phyloP scores from a whole-genome alignment of 2,113 vertebrate species.

The Semicossyphus pulcher region DNA sequence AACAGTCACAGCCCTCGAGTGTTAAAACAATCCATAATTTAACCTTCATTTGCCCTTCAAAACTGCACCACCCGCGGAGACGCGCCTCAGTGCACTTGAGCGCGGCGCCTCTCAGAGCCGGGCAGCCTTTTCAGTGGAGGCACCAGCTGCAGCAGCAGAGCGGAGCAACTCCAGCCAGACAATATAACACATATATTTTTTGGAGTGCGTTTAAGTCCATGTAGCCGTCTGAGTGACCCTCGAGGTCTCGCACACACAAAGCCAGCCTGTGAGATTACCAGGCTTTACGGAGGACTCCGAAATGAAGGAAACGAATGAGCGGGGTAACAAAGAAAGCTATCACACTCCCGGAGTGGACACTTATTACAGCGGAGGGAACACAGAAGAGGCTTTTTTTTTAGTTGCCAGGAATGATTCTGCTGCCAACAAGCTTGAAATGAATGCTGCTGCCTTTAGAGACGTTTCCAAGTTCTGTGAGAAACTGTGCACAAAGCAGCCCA shows the following conservation, averaged over 20 bases:
- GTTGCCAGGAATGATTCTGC: conserved; percentile 28
- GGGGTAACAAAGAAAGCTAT: conserved; percentile 27
- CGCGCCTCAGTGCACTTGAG: conserved; percentile 3
- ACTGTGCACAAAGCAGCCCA: not conserved
- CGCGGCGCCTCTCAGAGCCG: not conserved
- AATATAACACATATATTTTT: not conserved
- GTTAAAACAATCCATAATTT: conserved; percentile 15
- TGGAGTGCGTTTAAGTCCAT: conserved; percentile 8
- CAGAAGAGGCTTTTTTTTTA: conserved; percentile 25
- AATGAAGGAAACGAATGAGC: conserved; percentile 16
- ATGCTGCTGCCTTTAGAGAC: conserved; percentile 10
- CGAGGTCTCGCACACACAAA: conserved; percentile 27
- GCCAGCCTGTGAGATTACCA: conserved; percentile 39
- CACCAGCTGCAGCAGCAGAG: not conserved
- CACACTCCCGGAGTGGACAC: conserved; percentile 28
- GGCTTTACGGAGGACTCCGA: conserved; percentile 18
- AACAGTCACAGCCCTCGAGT: not conserved
- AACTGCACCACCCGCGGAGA: not conserved
- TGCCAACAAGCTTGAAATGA: conserved; percentile 33
- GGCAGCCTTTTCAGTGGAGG: not conserved
- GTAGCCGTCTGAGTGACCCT: conserved; percentile 16
- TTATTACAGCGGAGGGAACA: conserved; percentile 30
- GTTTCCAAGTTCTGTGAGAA: not conserved
- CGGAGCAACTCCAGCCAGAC: not conserved
- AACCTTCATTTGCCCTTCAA: conserved; percentile 10